Conservation (phyloP, 1,140 invertebrate genomes). For the Carcinoscorpius rotundicauda region DNA sequence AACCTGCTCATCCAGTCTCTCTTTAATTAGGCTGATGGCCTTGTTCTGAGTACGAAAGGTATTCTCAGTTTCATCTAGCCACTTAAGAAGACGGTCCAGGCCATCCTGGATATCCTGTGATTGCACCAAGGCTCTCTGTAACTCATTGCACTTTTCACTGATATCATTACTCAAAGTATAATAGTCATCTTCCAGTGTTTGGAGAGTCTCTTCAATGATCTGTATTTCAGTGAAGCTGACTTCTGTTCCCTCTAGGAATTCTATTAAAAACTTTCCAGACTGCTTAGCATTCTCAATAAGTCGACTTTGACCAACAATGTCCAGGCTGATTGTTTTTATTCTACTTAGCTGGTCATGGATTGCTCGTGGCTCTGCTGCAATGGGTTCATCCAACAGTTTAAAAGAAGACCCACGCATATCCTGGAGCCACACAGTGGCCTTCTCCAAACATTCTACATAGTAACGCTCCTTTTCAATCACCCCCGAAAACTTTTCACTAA, state of each 20-base stretch:
- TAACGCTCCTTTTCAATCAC: slow-evolving; percentile 63
- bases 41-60: slow-evolving; percentile 54
- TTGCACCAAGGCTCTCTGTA: slow-evolving; percentile 79
- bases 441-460: slow-evolving; percentile 69
- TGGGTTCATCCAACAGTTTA: slow-evolving; percentile 59
- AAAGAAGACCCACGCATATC: slow-evolving; percentile 63
- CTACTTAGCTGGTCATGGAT: slow-evolving; percentile 75
- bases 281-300: slow-evolving; percentile 66
- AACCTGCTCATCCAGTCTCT: slow-evolving; percentile 66
- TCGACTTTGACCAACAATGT: slow-evolving; percentile 69
- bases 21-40: slow-evolving; percentile 74
- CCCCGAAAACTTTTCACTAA: slow-evolving; percentile 62
- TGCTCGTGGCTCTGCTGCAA: slow-evolving; percentile 70
- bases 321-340: slow-evolving; percentile 70
- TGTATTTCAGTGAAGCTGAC: slow-evolving; percentile 59
- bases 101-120: slow-evolving; percentile 88
- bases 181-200: slow-evolving; percentile 63
- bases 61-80: slow-evolving; percentile 71
- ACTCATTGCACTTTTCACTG: slow-evolving; percentile 60
- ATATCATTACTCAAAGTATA: slow-evolving; percentile 54
- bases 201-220: slow-evolving; percentile 61
- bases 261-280: slow-evolving; percentile 53
- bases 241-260: slow-evolving; percentile 54
- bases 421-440: slow-evolving; percentile 66
- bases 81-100: slow-evolving; percentile 65